Evolutionary conservation across 2,797 vertebrate genomes (phyloP), one percentile per base, ranked within the genome.

Genomic region (Sebastiscus tertius): DNA sequence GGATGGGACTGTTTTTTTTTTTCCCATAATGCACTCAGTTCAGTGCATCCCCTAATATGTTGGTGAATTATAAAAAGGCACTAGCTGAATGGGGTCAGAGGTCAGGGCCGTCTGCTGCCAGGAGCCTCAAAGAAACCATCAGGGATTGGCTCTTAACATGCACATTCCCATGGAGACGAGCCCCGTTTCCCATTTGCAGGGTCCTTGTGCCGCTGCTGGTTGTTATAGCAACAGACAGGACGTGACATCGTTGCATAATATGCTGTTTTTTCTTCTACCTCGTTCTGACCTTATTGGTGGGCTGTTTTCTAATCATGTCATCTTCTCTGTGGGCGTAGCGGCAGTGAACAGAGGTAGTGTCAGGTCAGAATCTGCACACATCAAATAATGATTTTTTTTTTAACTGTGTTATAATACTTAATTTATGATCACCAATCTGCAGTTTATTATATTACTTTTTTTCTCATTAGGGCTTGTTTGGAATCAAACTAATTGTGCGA

Each of bases 141-240:
- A 63, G 36, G 3, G 74, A 87, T 77, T 83, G 89, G 83, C 62
- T 89, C 81, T 88, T 74, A 79, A 63, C 77, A 64, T 77, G 79
- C 75, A 79, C 82, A 89, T 94, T 92, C 83, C 92, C 92, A 88
- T 92, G 86, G 90, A 88, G 88, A 93, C 66, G 3, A 89, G 64
- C 66, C 69, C 73, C 80, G 74, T 39, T 72, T 81, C 75, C 79
- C 46, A 83, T 88, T 87, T 60, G 84, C 77, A 75, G 66, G 71
- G 84, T 81, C 83, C 81, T 83, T 86, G 67, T 72, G 71, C 79
- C 58, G n/a, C 82, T 90, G 88, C 80, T 75, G 29, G 94, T 95
- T 92, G 94, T 93, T 91, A 94, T 94, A 88, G 94, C 91, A 94
- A 95, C 93, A 93, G 90, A 92, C 90, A 80, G 80, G 82, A 94